Base-by-base conservation (phyloP, 2,113 vertebrate species). In the Lethenteron reissneri region DNA sequence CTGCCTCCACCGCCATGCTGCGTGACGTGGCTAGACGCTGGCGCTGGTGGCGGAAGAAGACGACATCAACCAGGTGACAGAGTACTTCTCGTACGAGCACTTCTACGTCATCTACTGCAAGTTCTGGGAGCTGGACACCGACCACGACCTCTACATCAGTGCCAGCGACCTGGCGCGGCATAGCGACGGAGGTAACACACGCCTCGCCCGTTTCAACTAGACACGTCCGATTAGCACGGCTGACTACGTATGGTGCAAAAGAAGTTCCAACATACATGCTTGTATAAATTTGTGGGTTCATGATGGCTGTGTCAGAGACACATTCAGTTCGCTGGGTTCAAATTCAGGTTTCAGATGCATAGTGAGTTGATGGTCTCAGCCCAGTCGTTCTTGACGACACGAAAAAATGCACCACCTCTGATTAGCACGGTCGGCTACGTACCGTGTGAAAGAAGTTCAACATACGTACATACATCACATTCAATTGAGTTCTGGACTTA, bases 81-180 rank as follows among this genome's bases (percentile, higher is more conserved):
- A 95, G 19, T 96, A 84, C 77, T 97, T 96, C 82, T 96, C 91
- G 70, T 97, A 96, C 8, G 90, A 95, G 77, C 90, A 97, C 74
- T 96, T 97, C 78, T 96, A 96, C 11, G 90, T 97, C 58, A 92
- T 97, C 77, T 96, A 95, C 79, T 95, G 90, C 80, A 96, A 95
- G 79, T 97, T 97, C 80, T 96, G 90, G 89, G 92, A 96, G 83
- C 82, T 97, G 74, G 92, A 97, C 79, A 83, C 85, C 0, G 92
- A 97, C 81, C 90, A 95, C 2, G 90, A 97, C 82, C 87, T 95
- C 69, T 86, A 85, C 78, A 88, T 97, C 15, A 86, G 90, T 78
- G 81, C 83, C 74, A 84, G 81, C 74, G 92, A 97, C 80, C 80
- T 97, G 79, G 83, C 83, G 4, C 85, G 84, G 17, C 92, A 97